These are phyloP conservation scores for Drosophila buzzatii DNA, from an alignment of 2,888 invertebrate species.

Conservation along the genomic window DNA sequence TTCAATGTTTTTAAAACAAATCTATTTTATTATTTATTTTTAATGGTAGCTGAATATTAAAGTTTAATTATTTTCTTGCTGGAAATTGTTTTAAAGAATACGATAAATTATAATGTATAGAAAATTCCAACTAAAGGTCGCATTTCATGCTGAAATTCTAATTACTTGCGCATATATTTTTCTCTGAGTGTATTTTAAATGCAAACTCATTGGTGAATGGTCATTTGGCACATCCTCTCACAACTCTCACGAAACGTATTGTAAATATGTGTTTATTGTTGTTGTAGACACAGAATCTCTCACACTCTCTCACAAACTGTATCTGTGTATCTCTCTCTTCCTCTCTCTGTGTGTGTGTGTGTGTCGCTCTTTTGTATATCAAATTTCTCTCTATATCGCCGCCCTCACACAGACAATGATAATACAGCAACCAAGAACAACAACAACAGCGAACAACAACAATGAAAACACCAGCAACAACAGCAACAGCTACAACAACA, in stretches of 20 bases:
- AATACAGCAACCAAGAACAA: constrained; percentile 37
- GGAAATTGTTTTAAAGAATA: not conserved
- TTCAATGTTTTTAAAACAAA: no score
- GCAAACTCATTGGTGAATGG: constrained; percentile 40
- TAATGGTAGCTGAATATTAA: no score
- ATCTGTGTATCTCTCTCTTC: constrained; percentile 36
- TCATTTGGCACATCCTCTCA: constrained; percentile 25
- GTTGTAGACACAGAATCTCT: constrained; percentile 48
- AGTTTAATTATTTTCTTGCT: no score
- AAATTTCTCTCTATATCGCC: constrained; percentile 56
- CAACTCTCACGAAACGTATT: constrained; percentile 25
- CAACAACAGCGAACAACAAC: constrained; percentile 27
- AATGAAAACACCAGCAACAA: constrained; percentile 6
- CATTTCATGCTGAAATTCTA: not conserved
- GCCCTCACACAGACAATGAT: constrained; percentile 65
- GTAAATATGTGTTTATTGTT: constrained; percentile 43
- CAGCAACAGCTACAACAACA: constrained; percentile 6
- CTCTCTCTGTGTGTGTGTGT: constrained; percentile 16
- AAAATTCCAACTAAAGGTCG: not conserved
- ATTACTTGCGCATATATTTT: not conserved
- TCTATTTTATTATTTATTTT: not conserved
- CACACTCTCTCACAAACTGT: constrained; percentile 35
- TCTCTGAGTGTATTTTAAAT: constrained; percentile 12
- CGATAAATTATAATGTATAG: not conserved
- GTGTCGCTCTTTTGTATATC: constrained; percentile 51